Conservation (phyloP, 2,113 vertebrate genomes). For the Barnardius zonarius region DNA sequence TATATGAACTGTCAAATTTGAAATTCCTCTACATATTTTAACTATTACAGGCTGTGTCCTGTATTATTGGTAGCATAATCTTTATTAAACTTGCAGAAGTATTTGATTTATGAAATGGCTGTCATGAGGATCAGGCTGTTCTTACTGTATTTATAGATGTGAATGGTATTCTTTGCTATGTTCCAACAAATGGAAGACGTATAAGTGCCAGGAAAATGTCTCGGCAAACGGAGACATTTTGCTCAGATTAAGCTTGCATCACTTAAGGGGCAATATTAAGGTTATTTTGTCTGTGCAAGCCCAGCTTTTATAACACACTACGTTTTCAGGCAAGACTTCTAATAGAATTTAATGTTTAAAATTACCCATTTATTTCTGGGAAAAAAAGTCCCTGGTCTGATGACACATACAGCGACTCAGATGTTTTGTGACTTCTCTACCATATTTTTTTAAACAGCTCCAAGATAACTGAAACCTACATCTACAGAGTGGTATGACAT, state of each 20-base stretch:
- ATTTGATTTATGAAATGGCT: slow-evolving; percentile 30
- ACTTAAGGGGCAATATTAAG: background rate
- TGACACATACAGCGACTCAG: background rate
- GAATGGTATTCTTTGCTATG: background rate
- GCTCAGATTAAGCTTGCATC: background rate
- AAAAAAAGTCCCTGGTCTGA: background rate
- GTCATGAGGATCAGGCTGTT: background rate
- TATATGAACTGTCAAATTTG: slow-evolving; percentile 32
- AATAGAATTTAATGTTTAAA: background rate
- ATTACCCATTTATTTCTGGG: background rate
- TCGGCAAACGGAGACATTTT: background rate
- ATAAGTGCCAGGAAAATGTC: background rate
- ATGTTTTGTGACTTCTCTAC: background rate
- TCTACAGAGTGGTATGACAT: background rate
- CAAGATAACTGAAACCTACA: background rate
- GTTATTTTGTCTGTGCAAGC: background rate
- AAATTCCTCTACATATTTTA: background rate
- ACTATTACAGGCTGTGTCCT: background rate
- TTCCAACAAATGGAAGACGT: background rate
- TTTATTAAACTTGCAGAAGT: background rate
- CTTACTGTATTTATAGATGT: background rate
- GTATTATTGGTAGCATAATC: background rate
- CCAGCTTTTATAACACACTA: background rate
- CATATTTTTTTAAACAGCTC: background rate
- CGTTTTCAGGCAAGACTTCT: background rate